Conservation (phyloP, 2,113 vertebrate species). For the Mormyrus iriodes region DNA sequence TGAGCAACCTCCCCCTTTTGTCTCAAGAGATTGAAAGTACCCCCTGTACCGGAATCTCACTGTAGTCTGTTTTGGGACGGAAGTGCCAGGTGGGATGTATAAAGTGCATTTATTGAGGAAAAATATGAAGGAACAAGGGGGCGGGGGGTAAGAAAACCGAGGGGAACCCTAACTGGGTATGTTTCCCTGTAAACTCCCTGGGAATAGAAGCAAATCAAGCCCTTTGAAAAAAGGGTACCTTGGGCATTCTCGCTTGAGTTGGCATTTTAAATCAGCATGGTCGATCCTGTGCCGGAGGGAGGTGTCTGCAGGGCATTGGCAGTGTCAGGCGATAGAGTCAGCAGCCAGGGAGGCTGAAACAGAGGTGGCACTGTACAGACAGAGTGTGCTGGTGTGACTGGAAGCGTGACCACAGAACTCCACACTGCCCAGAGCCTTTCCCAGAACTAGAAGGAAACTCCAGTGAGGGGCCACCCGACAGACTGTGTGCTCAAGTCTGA, state of each 20-base stretch:
- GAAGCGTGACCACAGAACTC: not conserved
- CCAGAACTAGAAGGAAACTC: no score
- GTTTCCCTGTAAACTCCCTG: no score
- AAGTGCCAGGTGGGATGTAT: not conserved
- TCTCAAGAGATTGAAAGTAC: not conserved
- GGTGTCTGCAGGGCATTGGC: not conserved
- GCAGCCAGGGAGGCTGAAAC: not conserved
- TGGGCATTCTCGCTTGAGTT: not conserved
- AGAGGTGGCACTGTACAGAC: not conserved
- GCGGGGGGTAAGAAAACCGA: no score
- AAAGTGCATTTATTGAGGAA: not conserved
- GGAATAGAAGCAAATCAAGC: no score
- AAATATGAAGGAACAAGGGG: not conserved
- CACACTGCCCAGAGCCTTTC: no score
- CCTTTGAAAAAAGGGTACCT: not conserved
- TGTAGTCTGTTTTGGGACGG: not conserved
- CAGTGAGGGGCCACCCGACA: no score
- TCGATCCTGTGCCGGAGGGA: not conserved
- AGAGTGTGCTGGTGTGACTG: not conserved
- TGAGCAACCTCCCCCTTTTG: not conserved
- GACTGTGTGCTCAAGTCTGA: no score
- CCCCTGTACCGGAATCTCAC: not conserved
- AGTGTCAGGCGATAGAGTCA: not conserved
- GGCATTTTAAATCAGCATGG: not conserved
- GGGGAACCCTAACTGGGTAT: no score